Base-by-base conservation (phyloP, 2,888 invertebrate genomes). In the Ischnura elegans region DNA sequence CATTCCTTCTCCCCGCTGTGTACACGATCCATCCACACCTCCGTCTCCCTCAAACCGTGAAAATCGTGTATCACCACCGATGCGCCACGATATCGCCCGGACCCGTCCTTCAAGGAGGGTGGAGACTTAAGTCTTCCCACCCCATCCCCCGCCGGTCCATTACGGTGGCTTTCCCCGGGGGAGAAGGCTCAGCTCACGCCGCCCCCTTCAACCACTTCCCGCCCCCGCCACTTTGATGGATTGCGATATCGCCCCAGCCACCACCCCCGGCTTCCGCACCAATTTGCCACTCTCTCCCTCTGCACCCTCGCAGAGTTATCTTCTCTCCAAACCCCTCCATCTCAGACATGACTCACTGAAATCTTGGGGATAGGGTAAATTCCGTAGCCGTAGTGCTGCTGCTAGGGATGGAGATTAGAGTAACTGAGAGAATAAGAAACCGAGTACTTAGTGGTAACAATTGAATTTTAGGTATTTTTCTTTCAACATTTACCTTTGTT, bases 171-270 rank as follows among this genome's bases (percentile, higher is more conserved):
- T 51, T 36, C 76, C 76, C 76, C 76, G 36, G 25, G 25, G 36
- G 29, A 36, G 8, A 51, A 51, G n/a, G n/a, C n/a, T n/a, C n/a
- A n/a, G 25, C 76, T 13, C 76, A 25, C 76, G 19, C 21, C 29
- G 36, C 76, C 36, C 76, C 36, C 76, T 76, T 76, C 76, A 36
- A 29, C 76, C 76, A 36, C 36, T 36, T 76, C 76, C 76, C 76
- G 25, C 36, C 13, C 76, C 36, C 36, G 76, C 76, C 76, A 76
- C 45, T 86, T 86, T 86, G 86, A 86, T 86, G 86, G 45, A 86
- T 86, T 86, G 86, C 86, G 86, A 86, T 29, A 86, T 86, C 42
- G 45, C 86, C 19, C 86, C 86, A 29, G 29, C 76, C 76, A 29
- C 36, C 85, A 42, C 21, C 85, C 85, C 85, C n/a, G 45, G 6